Conservation (phyloP, 1,140 invertebrate genomes). For the Metaphire vulgaris region DNA sequence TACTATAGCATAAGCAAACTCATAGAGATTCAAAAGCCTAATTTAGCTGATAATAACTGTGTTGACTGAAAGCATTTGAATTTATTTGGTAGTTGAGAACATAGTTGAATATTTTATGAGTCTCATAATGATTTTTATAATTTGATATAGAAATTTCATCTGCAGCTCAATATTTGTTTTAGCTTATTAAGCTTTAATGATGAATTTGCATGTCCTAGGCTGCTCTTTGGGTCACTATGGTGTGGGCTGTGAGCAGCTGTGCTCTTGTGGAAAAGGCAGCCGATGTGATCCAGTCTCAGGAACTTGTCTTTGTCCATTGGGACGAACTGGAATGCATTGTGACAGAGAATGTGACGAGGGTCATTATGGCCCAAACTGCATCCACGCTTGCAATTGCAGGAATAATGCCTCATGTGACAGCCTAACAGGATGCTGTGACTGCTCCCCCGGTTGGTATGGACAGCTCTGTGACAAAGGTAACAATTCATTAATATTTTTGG, state of each 20-base stretch:
- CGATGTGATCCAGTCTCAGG: slow-evolving; percentile 48
- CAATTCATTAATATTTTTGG: no score
- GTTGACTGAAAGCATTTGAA: no score
- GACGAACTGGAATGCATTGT: slow-evolving; percentile 51
- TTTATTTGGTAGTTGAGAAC: no score
- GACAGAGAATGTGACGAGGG: slow-evolving; percentile 41
- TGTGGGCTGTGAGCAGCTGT: slow-evolving; percentile 42
- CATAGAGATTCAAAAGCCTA: no score
- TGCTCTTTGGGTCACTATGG: slow-evolving; percentile 52
- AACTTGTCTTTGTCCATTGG: slow-evolving; percentile 51
- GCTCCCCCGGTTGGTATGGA: slow-evolving; percentile 1
- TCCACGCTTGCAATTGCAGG: slow-evolving; percentile 51
- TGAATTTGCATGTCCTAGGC: no score
- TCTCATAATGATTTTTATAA: no score
- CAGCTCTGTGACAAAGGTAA: background rate
- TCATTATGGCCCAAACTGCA: slow-evolving; percentile 52
- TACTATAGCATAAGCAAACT: no score
- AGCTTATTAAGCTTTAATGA: no score
- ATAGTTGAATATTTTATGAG: no score
- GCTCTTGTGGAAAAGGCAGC: slow-evolving; percentile 42
- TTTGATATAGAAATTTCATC: no score
- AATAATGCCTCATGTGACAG: slow-evolving; percentile 41
- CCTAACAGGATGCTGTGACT: slow-evolving; percentile 18
- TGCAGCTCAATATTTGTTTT: no score
- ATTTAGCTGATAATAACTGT: no score